Base-by-base conservation (phyloP, 2,797 vertebrate species). In the Tiaroga cobitis region DNA sequence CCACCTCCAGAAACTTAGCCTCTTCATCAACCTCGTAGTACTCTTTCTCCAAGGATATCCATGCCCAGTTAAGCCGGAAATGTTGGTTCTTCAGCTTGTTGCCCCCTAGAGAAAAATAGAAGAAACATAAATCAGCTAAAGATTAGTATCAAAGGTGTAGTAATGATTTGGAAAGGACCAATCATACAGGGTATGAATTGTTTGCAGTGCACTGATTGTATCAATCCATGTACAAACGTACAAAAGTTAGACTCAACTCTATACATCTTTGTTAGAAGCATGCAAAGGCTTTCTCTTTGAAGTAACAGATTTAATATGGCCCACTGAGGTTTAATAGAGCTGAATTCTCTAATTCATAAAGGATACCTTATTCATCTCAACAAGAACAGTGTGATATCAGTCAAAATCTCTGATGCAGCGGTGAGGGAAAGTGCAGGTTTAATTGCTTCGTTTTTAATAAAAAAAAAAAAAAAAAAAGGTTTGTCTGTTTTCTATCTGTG, bases 41-140 rank as follows among this genome's bases (percentile, higher is more conserved):
- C 5, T 97, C 94, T 86, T 96, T 98, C 93, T 98, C 98, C 81
- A 99, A 92, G 8, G 97, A 98, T 88, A 99, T 98, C 98, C 98
- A 99, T 19, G 97, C 96, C 98, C 98, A 99, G 83, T 96, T 97
- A 70, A 99, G 92, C 67, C 93, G 95, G 91, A 98, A 99, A 87
- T 96, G 95, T 90, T 99, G 98, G 88, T 96, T 96, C 89, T 94
- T 96, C 89, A 98, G 93, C 86, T 93, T 96, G 94, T 99, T 99
- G 76, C 97, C 97, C 78, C 98, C 98, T 99, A 93, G 39, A 93
- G 92, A 88, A 32, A 6, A 84, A 85, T 11, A 41, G 15, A 81
- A 65, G 19, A 63, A 46, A 49, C 82, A 15, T 39, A 78, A 80
- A 9, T 49, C 10, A 41, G 3, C 24, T 43, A 63, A 29, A 43